Conservation (phyloP, 35 echinoderm and acorn worm genomes). For the Heliocidaris erythrogramma region DNA sequence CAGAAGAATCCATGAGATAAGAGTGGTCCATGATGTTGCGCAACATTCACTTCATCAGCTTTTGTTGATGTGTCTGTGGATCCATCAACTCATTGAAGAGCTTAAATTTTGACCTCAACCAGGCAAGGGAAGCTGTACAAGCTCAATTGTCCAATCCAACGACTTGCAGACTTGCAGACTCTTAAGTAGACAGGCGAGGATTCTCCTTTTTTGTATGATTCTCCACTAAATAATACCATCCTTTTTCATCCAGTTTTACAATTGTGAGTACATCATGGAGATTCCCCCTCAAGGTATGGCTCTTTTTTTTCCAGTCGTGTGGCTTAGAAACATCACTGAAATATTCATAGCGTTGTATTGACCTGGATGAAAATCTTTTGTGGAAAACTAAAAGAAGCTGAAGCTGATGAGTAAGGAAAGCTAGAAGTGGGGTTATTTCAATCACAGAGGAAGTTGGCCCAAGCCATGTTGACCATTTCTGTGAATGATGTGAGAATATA, state of each 20-base stretch:
- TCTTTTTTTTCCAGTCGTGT: not conserved
- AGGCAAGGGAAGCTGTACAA: not conserved
- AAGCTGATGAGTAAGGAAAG: too few species aligned
- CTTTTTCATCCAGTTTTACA: not conserved
- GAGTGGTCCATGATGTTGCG: not conserved
- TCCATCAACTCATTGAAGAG: not conserved
- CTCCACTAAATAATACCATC: not conserved
- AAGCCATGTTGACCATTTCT: not conserved
- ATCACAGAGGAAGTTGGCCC: not conserved
- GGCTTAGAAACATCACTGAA: not conserved
- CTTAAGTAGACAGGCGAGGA: not conserved
- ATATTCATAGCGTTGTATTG: not conserved
- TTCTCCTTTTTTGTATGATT: not conserved
- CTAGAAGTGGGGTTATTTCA: not conserved
- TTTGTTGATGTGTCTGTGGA: not conserved
- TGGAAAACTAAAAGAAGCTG: not conserved
- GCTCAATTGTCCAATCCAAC: not conserved
- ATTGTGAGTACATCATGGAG: not conserved
- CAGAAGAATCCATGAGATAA: not conserved
- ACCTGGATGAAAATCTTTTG: not conserved
- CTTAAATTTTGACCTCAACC: not conserved
- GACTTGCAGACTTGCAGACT: not conserved
- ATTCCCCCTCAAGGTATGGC: not conserved
- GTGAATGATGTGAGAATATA: not conserved
- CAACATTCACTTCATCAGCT: not conserved